These are phyloP conservation scores for Andrena bucephala DNA, from an alignment of 2,888 invertebrate species.

Conservation along the genomic window DNA sequence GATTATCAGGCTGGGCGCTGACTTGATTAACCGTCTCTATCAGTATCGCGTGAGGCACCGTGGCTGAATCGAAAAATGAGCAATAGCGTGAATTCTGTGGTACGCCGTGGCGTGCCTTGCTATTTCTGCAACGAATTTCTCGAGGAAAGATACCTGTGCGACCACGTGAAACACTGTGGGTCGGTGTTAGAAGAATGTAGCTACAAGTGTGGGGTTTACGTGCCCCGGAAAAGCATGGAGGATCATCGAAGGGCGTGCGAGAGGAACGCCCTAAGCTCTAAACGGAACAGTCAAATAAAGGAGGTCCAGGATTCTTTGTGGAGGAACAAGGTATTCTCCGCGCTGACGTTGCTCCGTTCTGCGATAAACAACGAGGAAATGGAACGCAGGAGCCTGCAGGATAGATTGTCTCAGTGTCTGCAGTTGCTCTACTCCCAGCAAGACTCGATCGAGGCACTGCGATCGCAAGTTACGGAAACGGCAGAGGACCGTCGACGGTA, in stretches of 20 bases:
- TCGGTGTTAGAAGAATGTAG: slow-evolving; percentile 91
- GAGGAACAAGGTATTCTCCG: slow-evolving; percentile 75
- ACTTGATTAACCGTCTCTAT: slow-evolving; percentile 26
- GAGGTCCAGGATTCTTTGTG: slow-evolving; percentile 75
- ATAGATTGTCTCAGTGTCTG: slow-evolving; percentile 64
- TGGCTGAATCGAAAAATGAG: slow-evolving; percentile 66
- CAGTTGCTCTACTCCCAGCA: slow-evolving; percentile 66
- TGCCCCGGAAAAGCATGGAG: slow-evolving; percentile 88
- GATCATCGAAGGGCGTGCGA: slow-evolving; percentile 86
- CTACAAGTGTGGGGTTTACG: slow-evolving; percentile 89
- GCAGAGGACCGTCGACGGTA: slow-evolving; percentile 55
- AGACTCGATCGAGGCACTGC: slow-evolving; percentile 68
- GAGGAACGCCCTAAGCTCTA: slow-evolving; percentile 58
- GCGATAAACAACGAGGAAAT: slow-evolving; percentile 71
- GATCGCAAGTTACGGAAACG: slow-evolving; percentile 65
- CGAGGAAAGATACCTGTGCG: slow-evolving; percentile 81
- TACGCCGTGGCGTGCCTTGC: slow-evolving; percentile 74
- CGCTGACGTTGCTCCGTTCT: slow-evolving; percentile 72
- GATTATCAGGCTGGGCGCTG: slow-evolving; percentile 60
- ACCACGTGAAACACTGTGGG: slow-evolving; percentile 90
- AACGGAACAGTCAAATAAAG: slow-evolving; percentile 34
- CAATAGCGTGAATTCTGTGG: slow-evolving; percentile 56
- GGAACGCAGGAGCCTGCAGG: slow-evolving; percentile 70
- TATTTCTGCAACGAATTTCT: slow-evolving; percentile 81
- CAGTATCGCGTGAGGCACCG: slow-evolving; percentile 43